A percentile compares a stretch with the other conserved stretches of the same genome.
phyloP scores from a whole-genome alignment of 1,140 invertebrate species.

The Drosophila truncata region DNA sequence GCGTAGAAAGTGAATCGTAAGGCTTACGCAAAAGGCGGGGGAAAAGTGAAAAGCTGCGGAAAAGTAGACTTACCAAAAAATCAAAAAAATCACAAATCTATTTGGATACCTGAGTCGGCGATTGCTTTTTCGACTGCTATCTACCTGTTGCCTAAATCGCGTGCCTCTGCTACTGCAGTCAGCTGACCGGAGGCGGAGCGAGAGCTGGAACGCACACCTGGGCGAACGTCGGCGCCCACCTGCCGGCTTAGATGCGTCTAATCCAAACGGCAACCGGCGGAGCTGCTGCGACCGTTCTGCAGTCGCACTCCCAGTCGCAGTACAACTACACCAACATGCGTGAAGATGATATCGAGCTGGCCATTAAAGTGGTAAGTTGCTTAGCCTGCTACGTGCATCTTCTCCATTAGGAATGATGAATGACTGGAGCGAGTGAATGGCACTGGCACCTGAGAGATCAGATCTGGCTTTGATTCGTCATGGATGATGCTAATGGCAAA shows the following conservation, averaged over 20 bases:
- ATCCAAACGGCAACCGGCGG: conserved; percentile 78
- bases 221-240: conserved; percentile 43
- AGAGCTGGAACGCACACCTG: conserved; percentile 38
- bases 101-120: conserved; percentile 1
- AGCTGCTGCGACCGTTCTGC: conserved; percentile 71
- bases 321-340: conserved; percentile 88
- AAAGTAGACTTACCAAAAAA: conserved; percentile 40
- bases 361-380: conserved; percentile 90
- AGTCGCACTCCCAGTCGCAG: conserved; percentile 71
- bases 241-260: conserved; percentile 70
- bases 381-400: conserved; percentile 8
- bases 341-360: conserved; percentile 96
- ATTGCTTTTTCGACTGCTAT: background rate
- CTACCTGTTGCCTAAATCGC: conserved; percentile 22
- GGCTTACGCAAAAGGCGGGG: conserved; percentile 54
- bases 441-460: conserved; percentile 19
- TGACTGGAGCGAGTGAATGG: conserved; percentile 28
- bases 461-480: conserved; percentile 1
- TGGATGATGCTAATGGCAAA: conserved; percentile 29
- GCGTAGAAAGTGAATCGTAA: conserved; percentile 77
- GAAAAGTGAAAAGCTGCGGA: conserved; percentile 65
- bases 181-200: conserved; percentile 20
- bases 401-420: conserved; percentile 34
- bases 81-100: conserved; percentile 12
- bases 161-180: conserved; percentile 18